Percentiles rank a stretch among this genome's conserved stretches.
Conservation (phyloP, 2,888 invertebrate genomes). For the Caenorhabditis uteleia region DNA sequence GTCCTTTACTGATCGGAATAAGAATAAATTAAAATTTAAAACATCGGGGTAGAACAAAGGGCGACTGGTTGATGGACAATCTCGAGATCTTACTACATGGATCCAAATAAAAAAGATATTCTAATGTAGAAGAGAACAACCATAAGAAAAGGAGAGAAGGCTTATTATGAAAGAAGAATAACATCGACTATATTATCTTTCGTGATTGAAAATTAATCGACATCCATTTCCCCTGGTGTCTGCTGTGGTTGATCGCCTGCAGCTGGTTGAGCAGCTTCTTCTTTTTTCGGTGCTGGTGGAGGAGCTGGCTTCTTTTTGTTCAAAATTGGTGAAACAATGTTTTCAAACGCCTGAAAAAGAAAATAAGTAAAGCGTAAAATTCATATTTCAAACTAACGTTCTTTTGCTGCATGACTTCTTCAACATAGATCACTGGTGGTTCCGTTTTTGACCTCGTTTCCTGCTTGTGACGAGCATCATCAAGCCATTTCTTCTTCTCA, state of each 20-base stretch:
- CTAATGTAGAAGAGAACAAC: constrained; percentile 15
- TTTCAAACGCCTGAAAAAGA: constrained; percentile 74
- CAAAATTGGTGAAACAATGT: constrained; percentile 78
- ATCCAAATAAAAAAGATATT: constrained; percentile 6
- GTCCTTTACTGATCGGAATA: too few species aligned
- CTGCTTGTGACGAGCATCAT: constrained; percentile 79
- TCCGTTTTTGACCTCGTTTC: constrained; percentile 52
- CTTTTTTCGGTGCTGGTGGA: constrained; percentile 37
- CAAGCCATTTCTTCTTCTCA: constrained; percentile 83
- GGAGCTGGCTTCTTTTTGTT: constrained; percentile 88
- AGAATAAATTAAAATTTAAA: too few species aligned
- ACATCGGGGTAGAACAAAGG: too few species aligned
- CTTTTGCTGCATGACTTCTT: constrained; percentile 82
- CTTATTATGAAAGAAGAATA: not conserved
- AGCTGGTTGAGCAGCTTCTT: constrained; percentile 31
- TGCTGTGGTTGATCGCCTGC: constrained; percentile 26
- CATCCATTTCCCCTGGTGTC: constrained; percentile 36
- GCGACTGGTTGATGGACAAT: too few species aligned
- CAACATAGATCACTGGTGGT: constrained; percentile 56
- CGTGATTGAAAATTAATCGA: constrained; percentile 39
- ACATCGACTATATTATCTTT: constrained; percentile 21
- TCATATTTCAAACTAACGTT: constrained; percentile 75
- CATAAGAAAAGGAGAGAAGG: constrained; percentile 5
- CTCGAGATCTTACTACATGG: constrained; percentile 36
- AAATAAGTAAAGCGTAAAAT: too few species aligned